Conservation (phyloP, 2,113 vertebrate species). For the Oostethus manadensis region DNA sequence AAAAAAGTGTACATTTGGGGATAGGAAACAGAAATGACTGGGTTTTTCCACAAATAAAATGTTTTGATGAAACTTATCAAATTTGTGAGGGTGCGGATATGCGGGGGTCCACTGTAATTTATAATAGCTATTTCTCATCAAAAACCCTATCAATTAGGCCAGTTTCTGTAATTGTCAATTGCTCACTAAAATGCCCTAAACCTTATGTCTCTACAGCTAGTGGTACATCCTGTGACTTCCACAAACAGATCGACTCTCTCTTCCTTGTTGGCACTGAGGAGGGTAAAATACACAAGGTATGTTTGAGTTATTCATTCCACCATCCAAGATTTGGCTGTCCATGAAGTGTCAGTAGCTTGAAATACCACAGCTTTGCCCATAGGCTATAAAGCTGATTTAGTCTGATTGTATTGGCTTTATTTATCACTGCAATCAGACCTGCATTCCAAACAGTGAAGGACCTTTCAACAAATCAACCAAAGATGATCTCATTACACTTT, state of each 20-base stretch:
- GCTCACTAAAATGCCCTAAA: conserved; percentile 4
- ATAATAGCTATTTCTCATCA: background rate
- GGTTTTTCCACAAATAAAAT: background rate
- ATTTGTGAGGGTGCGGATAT: too few relatives aligned
- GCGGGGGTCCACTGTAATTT: background rate
- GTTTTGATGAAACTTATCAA: too few relatives aligned
- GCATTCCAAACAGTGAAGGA: conserved; percentile 1
- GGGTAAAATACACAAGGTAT: conserved; percentile 96
- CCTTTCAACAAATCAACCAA: conserved; percentile 7
- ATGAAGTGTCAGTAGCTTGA: conserved; percentile 29
- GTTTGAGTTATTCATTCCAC: conserved; percentile 27
- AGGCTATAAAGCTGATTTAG: conserved; percentile 8
- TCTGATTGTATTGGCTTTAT: conserved; percentile 10
- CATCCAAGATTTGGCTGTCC: conserved; percentile 11
- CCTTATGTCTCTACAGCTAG: conserved; percentile 62
- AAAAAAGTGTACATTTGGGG: too few relatives aligned
- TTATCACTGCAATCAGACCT: conserved; percentile 17
- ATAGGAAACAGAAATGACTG: too few relatives aligned
- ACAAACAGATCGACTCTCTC: conserved; percentile 85
- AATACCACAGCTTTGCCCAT: conserved; percentile 29
- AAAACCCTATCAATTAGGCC: background rate
- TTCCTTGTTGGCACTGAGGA: conserved; percentile 91
- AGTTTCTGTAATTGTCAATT: background rate
- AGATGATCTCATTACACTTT: background rate
- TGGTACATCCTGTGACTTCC: conserved; percentile 89